A percentile compares a stretch with the other conserved stretches of the same genome.
These are phyloP conservation scores for Callyntrura sp. DNA, from an alignment of 2,888 invertebrate genomes.

Conservation along the genomic window DNA sequence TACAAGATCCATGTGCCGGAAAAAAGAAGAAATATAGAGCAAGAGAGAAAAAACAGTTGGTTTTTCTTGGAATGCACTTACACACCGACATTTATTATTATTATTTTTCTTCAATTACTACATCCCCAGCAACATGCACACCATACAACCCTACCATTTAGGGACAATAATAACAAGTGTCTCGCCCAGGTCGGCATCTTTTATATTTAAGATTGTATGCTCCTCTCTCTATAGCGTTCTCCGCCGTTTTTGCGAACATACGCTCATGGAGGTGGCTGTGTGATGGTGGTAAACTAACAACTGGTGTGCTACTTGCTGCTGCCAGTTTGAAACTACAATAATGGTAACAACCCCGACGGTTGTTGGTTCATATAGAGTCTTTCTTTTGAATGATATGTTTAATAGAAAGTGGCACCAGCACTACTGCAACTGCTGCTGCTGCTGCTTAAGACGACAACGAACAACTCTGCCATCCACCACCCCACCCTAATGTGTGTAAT, in stretches of 20 bases:
- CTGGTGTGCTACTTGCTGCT: conserved; percentile 17
- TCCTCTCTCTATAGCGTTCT: neutral
- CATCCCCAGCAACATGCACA: conserved; percentile 9
- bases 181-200: conserved; percentile 49
- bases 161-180: conserved; percentile 45
- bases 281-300: conserved; percentile 25
- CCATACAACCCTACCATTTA: neutral
- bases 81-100: conserved; percentile 13
- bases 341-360: conserved; percentile 37
- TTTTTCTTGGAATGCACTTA: conserved; percentile 15
- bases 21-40: too few species aligned
- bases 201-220: conserved; percentile 35
- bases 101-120: neutral
- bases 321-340: conserved; percentile 10
- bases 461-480: conserved; percentile 40
- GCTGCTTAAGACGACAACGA: conserved; percentile 28
- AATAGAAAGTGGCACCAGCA: neutral
- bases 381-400: neutral
- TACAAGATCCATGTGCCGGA: conserved; percentile 20
- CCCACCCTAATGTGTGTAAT: conserved; percentile 40
- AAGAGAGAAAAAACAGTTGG: conserved; percentile 38
- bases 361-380: conserved; percentile 1
- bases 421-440: neutral
- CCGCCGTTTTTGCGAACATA: conserved; percentile 17
- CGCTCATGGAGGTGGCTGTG: neutral